Percentiles rank a stretch among this genome's conserved stretches.
Evolutionary conservation across 2,797 vertebrate species (phyloP).

Genomic region (Lates japonicus): DNA sequence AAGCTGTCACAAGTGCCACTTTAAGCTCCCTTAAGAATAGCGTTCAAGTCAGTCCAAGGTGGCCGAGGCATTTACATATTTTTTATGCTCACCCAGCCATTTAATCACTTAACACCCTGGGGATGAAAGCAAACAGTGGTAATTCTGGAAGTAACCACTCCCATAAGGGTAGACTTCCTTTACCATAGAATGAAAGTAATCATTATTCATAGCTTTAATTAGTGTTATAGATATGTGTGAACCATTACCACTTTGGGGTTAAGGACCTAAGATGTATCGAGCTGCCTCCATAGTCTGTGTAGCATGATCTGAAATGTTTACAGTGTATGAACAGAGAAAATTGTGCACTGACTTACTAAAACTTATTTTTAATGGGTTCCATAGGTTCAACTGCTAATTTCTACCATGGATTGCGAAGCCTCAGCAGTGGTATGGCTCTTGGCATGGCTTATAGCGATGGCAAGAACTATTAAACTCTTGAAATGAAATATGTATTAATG

Average conservation of each 20-base stretch:
- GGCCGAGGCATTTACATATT: constrained; percentile 69
- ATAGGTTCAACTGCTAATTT: neutral
- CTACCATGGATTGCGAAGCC: neutral
- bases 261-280: constrained; percentile 12
- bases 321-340: neutral
- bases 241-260: constrained; percentile 22
- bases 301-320: neutral
- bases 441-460: constrained; percentile 7
- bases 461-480: neutral
- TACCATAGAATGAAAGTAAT: constrained; percentile 18
- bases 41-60: constrained; percentile 66
- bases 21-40: constrained; percentile 57
- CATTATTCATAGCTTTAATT: constrained; percentile 63
- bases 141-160: constrained; percentile 59
- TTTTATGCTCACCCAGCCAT: constrained; percentile 68
- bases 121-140: constrained; percentile 50
- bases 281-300: neutral
- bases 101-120: constrained; percentile 65
- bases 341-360: neutral
- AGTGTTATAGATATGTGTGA: constrained; percentile 6
- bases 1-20: constrained; percentile 57
- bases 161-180: constrained; percentile 23
- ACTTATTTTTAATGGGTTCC: neutral
- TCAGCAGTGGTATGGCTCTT: neutral
- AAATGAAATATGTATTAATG: neutral